Evolutionary conservation across 2,888 invertebrate species (phyloP).

Genomic region (Lissonota sp.): DNA sequence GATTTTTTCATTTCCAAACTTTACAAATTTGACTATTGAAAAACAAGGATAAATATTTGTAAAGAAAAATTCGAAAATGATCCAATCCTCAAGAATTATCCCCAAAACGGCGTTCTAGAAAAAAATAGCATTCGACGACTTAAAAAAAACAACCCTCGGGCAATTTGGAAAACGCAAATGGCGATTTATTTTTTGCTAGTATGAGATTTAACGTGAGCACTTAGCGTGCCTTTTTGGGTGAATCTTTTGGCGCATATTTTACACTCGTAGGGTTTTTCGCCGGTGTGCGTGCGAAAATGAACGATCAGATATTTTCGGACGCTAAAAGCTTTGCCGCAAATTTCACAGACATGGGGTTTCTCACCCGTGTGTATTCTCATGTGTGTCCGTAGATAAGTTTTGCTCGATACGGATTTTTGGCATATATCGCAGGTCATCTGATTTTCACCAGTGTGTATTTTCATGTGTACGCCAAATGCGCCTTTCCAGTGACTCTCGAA

Average conservation of each 20-base stretch:
- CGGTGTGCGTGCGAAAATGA: constrained; percentile 79
- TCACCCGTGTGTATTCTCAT: constrained; percentile 79
- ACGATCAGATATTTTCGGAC: constrained; percentile 77
- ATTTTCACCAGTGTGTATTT: constrained; percentile 83
- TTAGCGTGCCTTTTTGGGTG: constrained; percentile 81
- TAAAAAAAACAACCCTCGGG: background rate
- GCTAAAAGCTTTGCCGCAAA: constrained; percentile 78
- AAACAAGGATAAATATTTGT: too few species aligned
- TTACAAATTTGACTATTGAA: too few species aligned
- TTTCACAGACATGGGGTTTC: constrained; percentile 77
- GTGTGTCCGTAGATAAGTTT: constrained; percentile 76
- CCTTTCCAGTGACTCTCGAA: constrained; percentile 84
- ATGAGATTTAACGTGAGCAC: constrained; percentile 78
- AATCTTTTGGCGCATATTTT: constrained; percentile 81
- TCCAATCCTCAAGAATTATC: too few species aligned
- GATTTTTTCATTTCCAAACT: too few species aligned
- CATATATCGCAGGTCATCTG: constrained; percentile 82
- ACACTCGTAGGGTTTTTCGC: constrained; percentile 80
- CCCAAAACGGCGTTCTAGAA: background rate
- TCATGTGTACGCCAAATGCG: constrained; percentile 83
- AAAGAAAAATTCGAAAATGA: too few species aligned
- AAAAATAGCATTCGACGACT: background rate
- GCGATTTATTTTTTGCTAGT: constrained; percentile 48
- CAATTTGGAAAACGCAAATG: constrained; percentile 81
- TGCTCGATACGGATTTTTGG: constrained; percentile 81